phyloP scores from a whole-genome alignment of 2,888 invertebrate species.

The Amphimallon solstitiale region DNA sequence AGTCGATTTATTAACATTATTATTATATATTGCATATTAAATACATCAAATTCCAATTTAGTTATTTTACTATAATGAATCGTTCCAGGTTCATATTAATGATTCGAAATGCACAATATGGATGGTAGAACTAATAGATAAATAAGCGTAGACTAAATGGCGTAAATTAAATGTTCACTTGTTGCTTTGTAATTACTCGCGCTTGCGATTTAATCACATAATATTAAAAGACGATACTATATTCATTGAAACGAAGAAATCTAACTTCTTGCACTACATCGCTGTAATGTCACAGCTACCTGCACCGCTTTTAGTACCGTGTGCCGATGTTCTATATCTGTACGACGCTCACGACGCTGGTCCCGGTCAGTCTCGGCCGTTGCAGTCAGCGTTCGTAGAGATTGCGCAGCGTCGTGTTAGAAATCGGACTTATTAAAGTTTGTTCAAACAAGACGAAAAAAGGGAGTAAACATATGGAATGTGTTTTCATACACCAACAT shows the following conservation, averaged over 20 bases:
- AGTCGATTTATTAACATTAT: no score
- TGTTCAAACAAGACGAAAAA: slow-evolving; percentile 23
- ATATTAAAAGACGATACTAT: slow-evolving; percentile 21
- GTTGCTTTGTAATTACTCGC: neutral
- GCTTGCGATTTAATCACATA: neutral
- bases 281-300: slow-evolving; percentile 30
- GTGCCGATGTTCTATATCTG: slow-evolving; percentile 57
- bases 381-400: slow-evolving; percentile 46
- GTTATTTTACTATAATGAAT: no score
- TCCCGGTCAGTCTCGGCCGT: slow-evolving; percentile 56
- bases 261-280: slow-evolving; percentile 27
- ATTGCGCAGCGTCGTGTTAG: slow-evolving; percentile 30
- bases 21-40: no score
- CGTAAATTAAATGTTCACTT: neutral
- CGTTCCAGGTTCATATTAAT: no score
- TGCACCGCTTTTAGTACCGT: slow-evolving; percentile 51
- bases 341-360: slow-evolving; percentile 50
- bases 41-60: no score
- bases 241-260: slow-evolving; percentile 6
- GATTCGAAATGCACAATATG: no score
- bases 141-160: neutral
- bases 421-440: slow-evolving; percentile 10
- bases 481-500: neutral
- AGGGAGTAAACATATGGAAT: neutral
- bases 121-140: no score